A percentile compares a stretch with the other conserved stretches of the same genome.
phyloP scores from a whole-genome alignment of 2,888 invertebrate species.

The Mylabris sibirica region DNA sequence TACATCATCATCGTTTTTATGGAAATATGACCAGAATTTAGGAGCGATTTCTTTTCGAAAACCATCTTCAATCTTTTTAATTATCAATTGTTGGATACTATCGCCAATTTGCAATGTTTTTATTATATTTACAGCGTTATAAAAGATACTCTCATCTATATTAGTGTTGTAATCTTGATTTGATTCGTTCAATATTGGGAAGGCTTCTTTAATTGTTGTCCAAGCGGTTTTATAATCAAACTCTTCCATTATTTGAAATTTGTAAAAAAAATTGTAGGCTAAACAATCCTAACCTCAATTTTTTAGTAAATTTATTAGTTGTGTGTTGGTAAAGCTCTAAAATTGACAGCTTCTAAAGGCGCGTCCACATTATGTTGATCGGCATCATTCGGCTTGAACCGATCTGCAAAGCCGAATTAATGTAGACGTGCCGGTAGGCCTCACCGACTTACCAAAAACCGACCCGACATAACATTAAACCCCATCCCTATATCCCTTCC shows the following conservation, averaged over 20 bases:
- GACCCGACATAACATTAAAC: too few species aligned
- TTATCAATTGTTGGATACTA: conserved; percentile 59
- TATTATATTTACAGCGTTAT: conserved; percentile 52
- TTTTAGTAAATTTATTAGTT: too few species aligned
- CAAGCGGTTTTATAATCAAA: conserved; percentile 43
- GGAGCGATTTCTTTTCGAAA: conserved; percentile 69
- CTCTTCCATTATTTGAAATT: neutral
- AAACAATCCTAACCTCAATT: neutral
- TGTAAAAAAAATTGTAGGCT: neutral
- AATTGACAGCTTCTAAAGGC: too few species aligned
- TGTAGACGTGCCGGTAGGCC: too few species aligned
- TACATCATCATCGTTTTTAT: conserved; percentile 63
- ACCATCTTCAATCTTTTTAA: conserved; percentile 66
- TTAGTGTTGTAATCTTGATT: conserved; percentile 16
- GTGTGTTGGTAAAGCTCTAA: too few species aligned
- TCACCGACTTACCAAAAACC: too few species aligned
- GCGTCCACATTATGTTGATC: too few species aligned
- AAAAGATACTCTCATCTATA: conserved; percentile 53
- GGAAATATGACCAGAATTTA: conserved; percentile 73
- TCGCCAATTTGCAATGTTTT: conserved; percentile 51
- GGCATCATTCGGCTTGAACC: too few species aligned
- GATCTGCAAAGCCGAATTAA: too few species aligned
- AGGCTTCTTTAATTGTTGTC: conserved; percentile 48
- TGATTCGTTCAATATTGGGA: conserved; percentile 52
- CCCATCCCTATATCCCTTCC: too few species aligned